phyloP scores from a whole-genome alignment of 2,888 invertebrate genomes.

The Polyommatus icarus region DNA sequence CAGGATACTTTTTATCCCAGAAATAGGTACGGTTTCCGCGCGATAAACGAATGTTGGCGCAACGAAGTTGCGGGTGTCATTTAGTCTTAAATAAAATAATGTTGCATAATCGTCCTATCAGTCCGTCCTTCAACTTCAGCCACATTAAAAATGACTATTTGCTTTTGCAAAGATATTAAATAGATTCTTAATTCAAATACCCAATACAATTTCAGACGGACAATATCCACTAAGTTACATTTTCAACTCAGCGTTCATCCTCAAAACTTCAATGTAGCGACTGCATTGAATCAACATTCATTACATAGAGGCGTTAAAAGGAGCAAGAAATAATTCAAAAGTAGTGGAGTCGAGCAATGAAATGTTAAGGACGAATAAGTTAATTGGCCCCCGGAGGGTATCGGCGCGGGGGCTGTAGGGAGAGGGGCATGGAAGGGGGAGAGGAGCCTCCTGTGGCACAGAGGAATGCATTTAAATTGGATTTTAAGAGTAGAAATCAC shows the following conservation, averaged over 20 bases:
- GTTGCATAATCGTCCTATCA: no score
- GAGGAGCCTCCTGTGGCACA: slow-evolving; percentile 73
- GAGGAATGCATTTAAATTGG: slow-evolving; percentile 81
- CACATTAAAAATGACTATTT: background rate
- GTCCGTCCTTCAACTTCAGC: background rate
- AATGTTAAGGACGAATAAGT: slow-evolving; percentile 80
- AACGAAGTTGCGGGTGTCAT: no score
- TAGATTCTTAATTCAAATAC: background rate
- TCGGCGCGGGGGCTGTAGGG: slow-evolving; percentile 50
- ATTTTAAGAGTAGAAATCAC: slow-evolving; percentile 81
- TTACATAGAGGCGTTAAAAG: background rate
- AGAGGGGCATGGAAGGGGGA: background rate
- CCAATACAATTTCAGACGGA: background rate
- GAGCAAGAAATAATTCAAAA: slow-evolving; percentile 40
- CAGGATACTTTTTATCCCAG: no score
- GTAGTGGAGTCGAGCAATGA: slow-evolving; percentile 72
- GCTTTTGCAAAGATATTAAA: background rate
- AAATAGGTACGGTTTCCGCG: no score
- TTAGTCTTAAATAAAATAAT: background rate
- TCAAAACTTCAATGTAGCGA: background rate
- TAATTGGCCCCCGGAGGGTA: slow-evolving; percentile 78
- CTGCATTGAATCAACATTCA: background rate
- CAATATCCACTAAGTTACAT: background rate
- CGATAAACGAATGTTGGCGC: no score
- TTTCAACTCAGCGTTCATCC: background rate